A percentile compares a stretch with the other conserved stretches of the same genome.
phyloP scores from a whole-genome alignment of 2,888 invertebrate species.

The Bursaphelenchus okinawaensis region DNA sequence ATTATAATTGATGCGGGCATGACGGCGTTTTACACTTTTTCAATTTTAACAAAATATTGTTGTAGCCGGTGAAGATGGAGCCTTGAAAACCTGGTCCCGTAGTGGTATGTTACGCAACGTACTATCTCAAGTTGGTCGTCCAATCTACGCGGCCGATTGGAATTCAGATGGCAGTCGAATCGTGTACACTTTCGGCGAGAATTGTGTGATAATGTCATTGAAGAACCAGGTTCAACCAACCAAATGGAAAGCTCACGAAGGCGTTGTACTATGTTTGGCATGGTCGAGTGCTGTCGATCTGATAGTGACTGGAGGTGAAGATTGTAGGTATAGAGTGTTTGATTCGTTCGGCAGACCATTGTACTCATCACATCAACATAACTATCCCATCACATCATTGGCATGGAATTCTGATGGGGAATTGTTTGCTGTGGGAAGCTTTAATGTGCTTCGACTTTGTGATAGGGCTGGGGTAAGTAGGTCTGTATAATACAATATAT shows the following conservation, averaged over 20 bases:
- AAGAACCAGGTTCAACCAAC: constrained; percentile 56
- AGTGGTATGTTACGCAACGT: constrained; percentile 82
- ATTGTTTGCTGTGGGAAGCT: constrained; percentile 84
- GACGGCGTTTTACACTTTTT: too few species aligned
- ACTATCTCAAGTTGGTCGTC: constrained; percentile 66
- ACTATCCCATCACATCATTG: constrained; percentile 82
- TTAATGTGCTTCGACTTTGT: constrained; percentile 83
- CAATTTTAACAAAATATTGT: constrained; percentile 5
- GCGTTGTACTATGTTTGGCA: constrained; percentile 71
- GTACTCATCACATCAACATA: constrained; percentile 77
- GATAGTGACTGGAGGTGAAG: constrained; percentile 68
- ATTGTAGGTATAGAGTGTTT: constrained; percentile 73
- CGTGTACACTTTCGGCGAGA: constrained; percentile 64
- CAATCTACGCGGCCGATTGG: constrained; percentile 44
- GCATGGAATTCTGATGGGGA: constrained; percentile 87
- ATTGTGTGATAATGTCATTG: constrained; percentile 65
- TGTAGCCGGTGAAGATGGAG: constrained; percentile 86
- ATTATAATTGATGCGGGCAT: too few species aligned
- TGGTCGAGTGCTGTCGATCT: constrained; percentile 65
- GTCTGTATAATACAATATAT: too few species aligned
- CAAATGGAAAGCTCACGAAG: constrained; percentile 91
- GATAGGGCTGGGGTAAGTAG: constrained; percentile 80
- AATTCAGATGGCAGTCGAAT: constrained; percentile 57
- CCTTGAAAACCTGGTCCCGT: constrained; percentile 91
- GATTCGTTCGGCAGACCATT: constrained; percentile 81